Base-by-base conservation (phyloP, 2,888 invertebrate genomes). In the Gasteruption jaculator region DNA sequence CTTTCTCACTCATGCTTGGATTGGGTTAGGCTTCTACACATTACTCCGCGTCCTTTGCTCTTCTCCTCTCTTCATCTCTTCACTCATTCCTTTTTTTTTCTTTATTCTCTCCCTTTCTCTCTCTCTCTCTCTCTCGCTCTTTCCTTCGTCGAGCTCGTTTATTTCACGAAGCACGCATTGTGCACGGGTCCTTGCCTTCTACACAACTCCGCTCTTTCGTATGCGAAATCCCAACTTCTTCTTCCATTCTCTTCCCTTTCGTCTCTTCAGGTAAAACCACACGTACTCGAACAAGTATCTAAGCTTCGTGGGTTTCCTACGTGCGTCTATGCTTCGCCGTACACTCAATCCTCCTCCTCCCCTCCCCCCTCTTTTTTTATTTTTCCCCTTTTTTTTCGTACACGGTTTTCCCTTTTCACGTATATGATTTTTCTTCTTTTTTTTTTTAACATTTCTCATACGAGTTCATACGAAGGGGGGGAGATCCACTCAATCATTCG, bases 111-210 rank as follows among this genome's bases (percentile, higher is more conserved):
- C 44, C 41, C 32, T 26, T 15, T 26, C 41, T 51, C 41, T 25
- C 15, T 16, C 18, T 30, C 38, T 27, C 10, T 27, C 10, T 14
- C 19, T 20, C 22, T 5, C 20, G 35, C 11, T 10, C 19, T 14
- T 20, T 26, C 36, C 32, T 25, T 21, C 30, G 25, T 45, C 46
- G 52, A 51, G 53, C 58, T 57, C 60, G 58, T 64, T 63, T 60
- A 62, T 62, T 60, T 56, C 53, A 47, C 51, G 57, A 51, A 60
- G 58, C 56, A 57, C 57, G 64, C 63, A 65, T 64, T 64, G 65
- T 64, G 54, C 51, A 57, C 57, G 57, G 58, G 61, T 61, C 63
- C 63, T 61, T 58, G 61, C 60, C 57, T 60, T 55, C 50, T 58
- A 44, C 50, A 51, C 47, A 46, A 50, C 52, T 54, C 54, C 51